Evolutionary conservation across 2,888 invertebrate genomes (phyloP).

Genomic region (Volucella inflata): DNA sequence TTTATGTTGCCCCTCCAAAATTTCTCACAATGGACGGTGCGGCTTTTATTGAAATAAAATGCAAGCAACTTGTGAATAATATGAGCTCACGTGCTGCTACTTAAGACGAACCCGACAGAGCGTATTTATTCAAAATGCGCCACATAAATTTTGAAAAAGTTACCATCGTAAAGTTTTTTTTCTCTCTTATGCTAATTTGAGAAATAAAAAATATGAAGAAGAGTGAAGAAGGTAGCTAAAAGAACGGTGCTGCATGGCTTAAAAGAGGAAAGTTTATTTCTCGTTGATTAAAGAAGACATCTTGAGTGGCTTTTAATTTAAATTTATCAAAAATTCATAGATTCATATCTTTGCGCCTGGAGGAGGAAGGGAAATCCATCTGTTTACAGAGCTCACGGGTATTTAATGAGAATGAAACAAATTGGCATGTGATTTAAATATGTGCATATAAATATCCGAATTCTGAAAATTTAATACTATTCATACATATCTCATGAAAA

Average conservation of each 20-base stretch:
- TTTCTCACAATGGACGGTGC: neutral
- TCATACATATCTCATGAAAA: too few species aligned
- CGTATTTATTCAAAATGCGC: too few species aligned
- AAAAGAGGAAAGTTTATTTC: constrained; percentile 35
- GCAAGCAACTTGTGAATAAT: constrained; percentile 30
- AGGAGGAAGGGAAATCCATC: neutral
- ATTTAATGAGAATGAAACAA: constrained; percentile 30
- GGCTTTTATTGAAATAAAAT: constrained; percentile 24
- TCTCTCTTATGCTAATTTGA: constrained; percentile 33
- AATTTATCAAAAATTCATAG: too few species aligned
- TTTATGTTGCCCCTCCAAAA: too few species aligned
- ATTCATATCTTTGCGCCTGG: neutral
- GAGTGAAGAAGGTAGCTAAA: neutral
- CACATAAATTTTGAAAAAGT: constrained; percentile 2
- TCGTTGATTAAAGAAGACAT: constrained; percentile 21
- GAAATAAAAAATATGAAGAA: neutral
- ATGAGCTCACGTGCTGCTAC: constrained; percentile 42
- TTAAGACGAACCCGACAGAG: too few species aligned
- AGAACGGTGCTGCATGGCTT: neutral
- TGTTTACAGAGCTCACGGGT: neutral
- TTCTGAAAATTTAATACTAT: too few species aligned
- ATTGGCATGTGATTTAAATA: constrained; percentile 8
- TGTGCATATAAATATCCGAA: too few species aligned
- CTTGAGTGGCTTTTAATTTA: constrained; percentile 3
- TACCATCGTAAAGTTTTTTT: neutral